phyloP scores from a whole-genome alignment of 2,797 vertebrate species.

The Poecilia velifera region DNA sequence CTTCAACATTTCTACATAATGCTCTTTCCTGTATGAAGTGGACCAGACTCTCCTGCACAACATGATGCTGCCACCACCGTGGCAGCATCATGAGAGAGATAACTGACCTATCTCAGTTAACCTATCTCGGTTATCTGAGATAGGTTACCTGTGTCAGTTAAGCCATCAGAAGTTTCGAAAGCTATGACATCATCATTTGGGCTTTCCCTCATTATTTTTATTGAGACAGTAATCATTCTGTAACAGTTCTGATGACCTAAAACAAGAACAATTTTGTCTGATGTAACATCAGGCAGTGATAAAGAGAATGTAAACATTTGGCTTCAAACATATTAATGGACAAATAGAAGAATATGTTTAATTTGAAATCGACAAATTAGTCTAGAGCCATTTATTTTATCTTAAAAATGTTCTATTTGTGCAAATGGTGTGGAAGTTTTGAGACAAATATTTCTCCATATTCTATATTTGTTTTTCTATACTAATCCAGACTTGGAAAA shows the following conservation, averaged over 20 bases:
- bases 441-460: neutral
- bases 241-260: no score
- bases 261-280: no score
- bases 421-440: neutral
- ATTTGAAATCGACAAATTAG: neutral
- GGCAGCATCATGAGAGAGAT: no score
- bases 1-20: neutral
- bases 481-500: neutral
- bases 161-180: no score
- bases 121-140: no score
- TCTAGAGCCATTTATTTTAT: neutral
- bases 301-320: no score
- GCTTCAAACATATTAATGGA: neutral
- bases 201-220: no score
- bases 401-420: neutral
- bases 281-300: no score
- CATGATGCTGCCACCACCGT: neutral
- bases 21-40: neutral
- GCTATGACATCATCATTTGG: no score
- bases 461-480: neutral
- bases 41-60: neutral
- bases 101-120: no score
- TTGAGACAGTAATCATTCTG: no score
- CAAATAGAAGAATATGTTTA: neutral
- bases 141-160: no score